Evolutionary conservation across 2,888 invertebrate species (phyloP).

Genomic region (Polia nebulosa): DNA sequence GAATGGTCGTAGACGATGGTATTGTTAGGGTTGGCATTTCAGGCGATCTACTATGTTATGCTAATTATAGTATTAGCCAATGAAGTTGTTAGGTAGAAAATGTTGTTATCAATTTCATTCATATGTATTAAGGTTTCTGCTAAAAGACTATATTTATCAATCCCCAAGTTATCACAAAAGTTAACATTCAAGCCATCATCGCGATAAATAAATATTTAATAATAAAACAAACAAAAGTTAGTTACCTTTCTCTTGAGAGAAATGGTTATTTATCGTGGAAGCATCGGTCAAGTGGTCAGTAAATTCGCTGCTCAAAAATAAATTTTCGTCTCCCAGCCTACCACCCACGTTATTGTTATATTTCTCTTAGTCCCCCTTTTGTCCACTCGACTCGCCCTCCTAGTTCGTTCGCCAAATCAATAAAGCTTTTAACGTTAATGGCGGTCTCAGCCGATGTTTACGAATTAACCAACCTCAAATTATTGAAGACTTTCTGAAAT

Average conservation of each 20-base stretch:
- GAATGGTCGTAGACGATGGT: slow-evolving; percentile 61
- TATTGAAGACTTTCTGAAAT: slow-evolving; percentile 24
- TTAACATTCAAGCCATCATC: background rate
- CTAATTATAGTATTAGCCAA: background rate
- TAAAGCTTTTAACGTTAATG: slow-evolving; percentile 84
- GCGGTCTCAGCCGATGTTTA: slow-evolving; percentile 52
- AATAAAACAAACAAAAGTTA: slow-evolving; percentile 16
- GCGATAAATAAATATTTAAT: slow-evolving; percentile 13
- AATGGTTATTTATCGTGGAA: slow-evolving; percentile 14
- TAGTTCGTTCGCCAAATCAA: slow-evolving; percentile 77
- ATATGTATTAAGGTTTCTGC: slow-evolving; percentile 10
- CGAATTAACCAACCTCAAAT: slow-evolving; percentile 45
- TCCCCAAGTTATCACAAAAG: background rate
- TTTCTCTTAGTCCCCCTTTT: slow-evolving; percentile 43
- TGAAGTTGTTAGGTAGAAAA: slow-evolving; percentile 1
- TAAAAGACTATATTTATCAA: background rate
- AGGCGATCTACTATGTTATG: slow-evolving; percentile 20
- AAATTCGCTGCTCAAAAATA: slow-evolving; percentile 41
- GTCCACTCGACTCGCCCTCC: slow-evolving; percentile 58
- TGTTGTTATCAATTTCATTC: slow-evolving; percentile 14
- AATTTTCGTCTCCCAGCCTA: slow-evolving; percentile 28
- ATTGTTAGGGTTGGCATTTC: slow-evolving; percentile 54
- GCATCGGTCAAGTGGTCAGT: slow-evolving; percentile 28
- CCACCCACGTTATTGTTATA: slow-evolving; percentile 52
- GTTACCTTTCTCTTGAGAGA: slow-evolving; percentile 12